phyloP scores from a whole-genome alignment of 2,797 vertebrate species.

The Eptatretus atami region DNA sequence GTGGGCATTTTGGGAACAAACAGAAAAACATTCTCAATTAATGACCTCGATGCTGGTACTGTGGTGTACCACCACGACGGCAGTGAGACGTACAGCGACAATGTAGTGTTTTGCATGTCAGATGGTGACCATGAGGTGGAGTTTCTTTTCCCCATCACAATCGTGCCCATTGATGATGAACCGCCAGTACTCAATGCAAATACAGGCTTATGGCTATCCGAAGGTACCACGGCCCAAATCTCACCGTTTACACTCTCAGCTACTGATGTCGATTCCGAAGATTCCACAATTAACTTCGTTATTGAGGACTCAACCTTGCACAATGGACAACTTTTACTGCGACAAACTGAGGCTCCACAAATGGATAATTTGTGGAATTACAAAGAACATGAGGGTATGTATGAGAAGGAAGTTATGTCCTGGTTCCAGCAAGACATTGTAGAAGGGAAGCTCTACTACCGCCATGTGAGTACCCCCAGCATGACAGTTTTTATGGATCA shows the following conservation, averaged over 20 bases:
- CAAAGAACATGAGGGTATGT: conserved; percentile 26
- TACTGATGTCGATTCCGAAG: conserved; percentile 43
- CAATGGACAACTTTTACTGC: conserved; percentile 30
- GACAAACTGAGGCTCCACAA: conserved; percentile 23
- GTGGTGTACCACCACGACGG: conserved; percentile 46
- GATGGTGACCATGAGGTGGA: conserved; percentile 35
- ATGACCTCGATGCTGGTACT: conserved; percentile 24
- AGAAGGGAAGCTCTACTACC: conserved; percentile 41
- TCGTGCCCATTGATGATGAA: conserved; percentile 39
- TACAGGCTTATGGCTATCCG: conserved; percentile 26
- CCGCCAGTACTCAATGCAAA: conserved; percentile 34
- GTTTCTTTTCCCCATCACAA: conserved; percentile 41
- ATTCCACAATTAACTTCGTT: conserved; percentile 32
- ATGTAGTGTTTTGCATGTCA: conserved; percentile 35
- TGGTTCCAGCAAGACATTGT: conserved; percentile 51
- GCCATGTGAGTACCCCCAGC: conserved; percentile 26
- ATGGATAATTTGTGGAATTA: conserved; percentile 26
- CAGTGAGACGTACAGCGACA: conserved; percentile 47
- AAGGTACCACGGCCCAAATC: conserved; percentile 37
- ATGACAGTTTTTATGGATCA: conserved; percentile 19
- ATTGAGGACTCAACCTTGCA: conserved; percentile 17
- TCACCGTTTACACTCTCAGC: conserved; percentile 43
- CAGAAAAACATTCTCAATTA: conserved; percentile 25
- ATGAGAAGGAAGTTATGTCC: conserved; percentile 41
- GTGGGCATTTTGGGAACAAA: conserved; percentile 17